Conservation (phyloP, 92 coral and sea anemone species). For the Bergia puertoricense region DNA sequence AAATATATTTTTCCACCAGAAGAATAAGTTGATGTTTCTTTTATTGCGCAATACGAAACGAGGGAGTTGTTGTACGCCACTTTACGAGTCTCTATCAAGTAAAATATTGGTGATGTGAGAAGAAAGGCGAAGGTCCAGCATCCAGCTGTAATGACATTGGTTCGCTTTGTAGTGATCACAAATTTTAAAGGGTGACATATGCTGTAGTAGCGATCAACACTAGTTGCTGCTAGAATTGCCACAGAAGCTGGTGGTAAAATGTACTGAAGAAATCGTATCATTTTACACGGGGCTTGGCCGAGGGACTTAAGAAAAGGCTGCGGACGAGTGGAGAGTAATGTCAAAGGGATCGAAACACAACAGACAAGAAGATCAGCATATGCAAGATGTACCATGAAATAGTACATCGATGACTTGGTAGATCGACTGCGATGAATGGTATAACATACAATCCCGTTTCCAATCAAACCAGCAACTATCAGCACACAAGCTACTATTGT, state of each 20-base stretch:
- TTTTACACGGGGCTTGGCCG: constrained; percentile 55
- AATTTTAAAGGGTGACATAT: constrained; percentile 66
- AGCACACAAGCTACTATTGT: constrained; percentile 61
- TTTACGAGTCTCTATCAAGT: constrained; percentile 56
- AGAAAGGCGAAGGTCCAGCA: constrained; percentile 69
- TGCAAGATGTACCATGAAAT: constrained; percentile 69
- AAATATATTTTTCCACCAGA: constrained; percentile 55
- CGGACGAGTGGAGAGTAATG: constrained; percentile 66
- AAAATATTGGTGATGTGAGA: constrained; percentile 57
- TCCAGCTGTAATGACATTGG: constrained; percentile 55
- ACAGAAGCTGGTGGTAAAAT: constrained; percentile 80
- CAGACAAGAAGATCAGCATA: constrained; percentile 74
- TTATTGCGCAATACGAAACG: constrained; percentile 60
- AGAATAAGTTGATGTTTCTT: constrained; percentile 53
- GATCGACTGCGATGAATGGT: constrained; percentile 61
- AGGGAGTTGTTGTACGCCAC: constrained; percentile 43
- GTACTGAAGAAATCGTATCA: constrained; percentile 70
- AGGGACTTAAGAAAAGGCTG: constrained; percentile 51
- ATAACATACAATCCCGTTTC: constrained; percentile 74
- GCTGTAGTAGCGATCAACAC: constrained; percentile 67
- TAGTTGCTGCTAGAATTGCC: constrained; percentile 71
- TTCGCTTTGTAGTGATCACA: constrained; percentile 55
- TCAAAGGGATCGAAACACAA: constrained; percentile 70
- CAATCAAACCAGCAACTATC: constrained; percentile 60
- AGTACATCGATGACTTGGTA: constrained; percentile 77